Evolutionary conservation across 2,888 invertebrate species (phyloP), one percentile per base, ranked within the genome.

Genomic region (Caenorhabditis afra): DNA sequence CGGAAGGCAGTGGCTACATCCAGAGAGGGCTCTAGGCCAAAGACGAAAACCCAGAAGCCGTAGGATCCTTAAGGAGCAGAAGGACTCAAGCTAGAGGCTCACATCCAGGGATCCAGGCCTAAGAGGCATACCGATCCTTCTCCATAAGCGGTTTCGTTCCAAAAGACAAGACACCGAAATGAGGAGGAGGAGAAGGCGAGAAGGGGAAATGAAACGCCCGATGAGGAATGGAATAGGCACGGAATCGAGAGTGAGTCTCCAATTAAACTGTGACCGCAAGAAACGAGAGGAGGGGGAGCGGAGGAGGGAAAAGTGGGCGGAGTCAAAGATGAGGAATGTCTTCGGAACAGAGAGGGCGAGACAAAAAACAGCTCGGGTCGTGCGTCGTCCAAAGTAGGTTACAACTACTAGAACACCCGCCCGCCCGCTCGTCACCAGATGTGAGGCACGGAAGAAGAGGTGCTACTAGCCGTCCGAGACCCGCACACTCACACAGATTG

Each of bases 221-320:
- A 50, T 20, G 29, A 49, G 50, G 20, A 50, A 37, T 47, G 49
- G 37, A 41, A 41, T 7, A 49, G 66, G 45, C 45, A 47, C 4
- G 4, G 55, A 22, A 52, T 55, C 66, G 49, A 64, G 64, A 64
- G 64, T 64, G 64, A 39, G 20, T 39, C 67, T 37, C 49, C 67
- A 67, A 67, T 67, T 67, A 67, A 67, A 58, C 58, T 20, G 16
- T 35, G 53, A 44, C 53, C 65, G 44, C 37, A 10, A n/a, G n/a
- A n/a, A n/a, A n/a, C n/a, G n/a, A n/a, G 50, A 22, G 52, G 39
- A 10, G 39, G 52, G 23, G 45, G 35, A 47, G 35, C 8, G 41
- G 57, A 37, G 57, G 37, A 35, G 53, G n/a, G n/a, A n/a, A n/a
- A n/a, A n/a, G n/a, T n/a, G n/a, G n/a, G 23, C 18, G 29, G 45